phyloP scores from a whole-genome alignment of 2,113 vertebrate species.

The Tenebrosternarchus preto region DNA sequence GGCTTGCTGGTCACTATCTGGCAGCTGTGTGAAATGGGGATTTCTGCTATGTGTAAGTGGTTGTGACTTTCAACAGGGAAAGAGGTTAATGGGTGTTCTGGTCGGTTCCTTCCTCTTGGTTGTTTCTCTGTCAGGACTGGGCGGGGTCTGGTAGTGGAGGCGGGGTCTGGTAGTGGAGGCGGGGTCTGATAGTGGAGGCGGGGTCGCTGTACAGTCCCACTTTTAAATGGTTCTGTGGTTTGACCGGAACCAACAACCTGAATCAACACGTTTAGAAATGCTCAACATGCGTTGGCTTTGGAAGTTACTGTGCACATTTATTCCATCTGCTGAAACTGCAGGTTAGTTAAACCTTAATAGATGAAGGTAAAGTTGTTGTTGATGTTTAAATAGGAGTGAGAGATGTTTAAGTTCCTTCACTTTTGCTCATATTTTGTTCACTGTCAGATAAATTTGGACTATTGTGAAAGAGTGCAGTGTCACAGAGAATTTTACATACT shows the following conservation, averaged over 20 bases:
- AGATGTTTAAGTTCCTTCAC: too few relatives aligned
- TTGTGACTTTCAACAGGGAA: constrained; percentile 7
- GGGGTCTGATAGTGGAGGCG: constrained; percentile 11
- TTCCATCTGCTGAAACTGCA: too few relatives aligned
- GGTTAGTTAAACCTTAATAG: too few relatives aligned
- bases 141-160: constrained; percentile 33
- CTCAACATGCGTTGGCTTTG: too few relatives aligned
- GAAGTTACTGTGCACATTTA: too few relatives aligned
- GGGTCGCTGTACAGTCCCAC: neutral
- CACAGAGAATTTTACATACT: neutral
- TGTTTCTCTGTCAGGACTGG: constrained; percentile 44
- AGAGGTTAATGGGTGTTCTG: constrained; percentile 53
- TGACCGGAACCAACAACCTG: too few relatives aligned
- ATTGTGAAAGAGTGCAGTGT: neutral
- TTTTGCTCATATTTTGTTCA: neutral
- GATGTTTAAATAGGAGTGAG: too few relatives aligned
- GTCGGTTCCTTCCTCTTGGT: constrained; percentile 61
- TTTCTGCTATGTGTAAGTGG: neutral
- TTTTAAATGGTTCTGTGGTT: neutral
- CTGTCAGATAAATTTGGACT: neutral
- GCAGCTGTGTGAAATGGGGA: neutral
- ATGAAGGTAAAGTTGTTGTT: too few relatives aligned
- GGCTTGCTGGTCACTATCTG: neutral
- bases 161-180: constrained; percentile 14
- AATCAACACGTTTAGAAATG: too few relatives aligned